Conservation (phyloP, 1,140 invertebrate genomes). For the Chironomus striatipennis region DNA sequence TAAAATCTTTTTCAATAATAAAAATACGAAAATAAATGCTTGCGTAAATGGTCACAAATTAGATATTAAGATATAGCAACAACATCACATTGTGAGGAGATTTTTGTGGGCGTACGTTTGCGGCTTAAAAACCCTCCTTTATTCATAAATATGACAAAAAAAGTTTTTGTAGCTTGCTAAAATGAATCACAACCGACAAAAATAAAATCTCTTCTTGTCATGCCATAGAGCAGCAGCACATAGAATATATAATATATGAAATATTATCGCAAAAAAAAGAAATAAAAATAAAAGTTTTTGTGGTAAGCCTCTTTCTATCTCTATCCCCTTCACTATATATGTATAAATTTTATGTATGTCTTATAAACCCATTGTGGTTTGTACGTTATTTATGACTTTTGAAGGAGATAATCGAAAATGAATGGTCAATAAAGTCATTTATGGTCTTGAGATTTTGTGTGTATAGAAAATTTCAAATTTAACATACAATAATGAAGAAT, state of each 20-base stretch:
- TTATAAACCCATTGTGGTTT: slow-evolving; percentile 16
- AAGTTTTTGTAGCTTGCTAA: not conserved
- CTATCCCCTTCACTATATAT: not conserved
- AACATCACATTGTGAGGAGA: not conserved
- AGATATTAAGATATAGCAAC: slow-evolving; percentile 11
- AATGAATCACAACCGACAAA: no score
- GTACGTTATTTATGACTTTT: not conserved
- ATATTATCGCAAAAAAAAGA: not conserved
- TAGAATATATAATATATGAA: not conserved
- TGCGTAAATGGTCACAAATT: slow-evolving; percentile 17
- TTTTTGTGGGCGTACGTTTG: slow-evolving; percentile 15
- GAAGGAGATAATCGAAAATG: slow-evolving; percentile 7
- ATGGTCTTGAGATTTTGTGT: not conserved
- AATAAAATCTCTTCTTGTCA: no score
- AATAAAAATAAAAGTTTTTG: not conserved
- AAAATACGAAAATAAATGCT: not conserved
- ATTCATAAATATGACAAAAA: not conserved
- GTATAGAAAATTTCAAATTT: no score
- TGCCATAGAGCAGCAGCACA: not conserved
- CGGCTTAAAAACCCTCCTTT: not conserved
- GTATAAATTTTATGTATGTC: not conserved
- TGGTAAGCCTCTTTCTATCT: not conserved
- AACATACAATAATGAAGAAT: no score
- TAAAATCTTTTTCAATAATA: not conserved
- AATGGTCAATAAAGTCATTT: slow-evolving; percentile 23